Percentiles rank a stretch among this genome's conserved stretches.
phyloP scores from a whole-genome alignment of 2,797 vertebrate genomes.

The Atherinosoma microstoma region DNA sequence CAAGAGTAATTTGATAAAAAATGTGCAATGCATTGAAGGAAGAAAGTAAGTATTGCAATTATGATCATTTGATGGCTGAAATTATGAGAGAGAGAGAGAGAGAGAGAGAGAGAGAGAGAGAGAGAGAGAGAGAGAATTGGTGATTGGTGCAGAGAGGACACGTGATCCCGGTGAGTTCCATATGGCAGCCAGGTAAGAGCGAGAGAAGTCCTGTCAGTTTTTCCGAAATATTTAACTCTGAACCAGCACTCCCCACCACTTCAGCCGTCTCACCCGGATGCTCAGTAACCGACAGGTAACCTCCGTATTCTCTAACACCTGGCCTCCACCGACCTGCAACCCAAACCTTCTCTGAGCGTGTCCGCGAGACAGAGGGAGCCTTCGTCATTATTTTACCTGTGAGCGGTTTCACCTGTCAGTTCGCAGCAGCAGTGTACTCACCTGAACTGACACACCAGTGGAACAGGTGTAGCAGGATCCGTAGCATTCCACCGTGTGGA shows the following conservation, averaged over 20 bases:
- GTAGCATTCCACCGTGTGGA: constrained; percentile 53
- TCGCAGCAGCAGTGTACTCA: not conserved
- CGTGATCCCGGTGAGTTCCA: constrained; percentile 53
- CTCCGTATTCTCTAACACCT: too few species aligned
- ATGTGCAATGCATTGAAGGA: too few species aligned
- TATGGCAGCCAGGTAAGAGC: constrained; percentile 49
- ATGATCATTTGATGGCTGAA: too few species aligned
- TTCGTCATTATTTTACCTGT: not conserved
- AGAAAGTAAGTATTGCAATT: too few species aligned
- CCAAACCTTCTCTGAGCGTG: not conserved
- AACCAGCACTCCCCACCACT: not conserved
- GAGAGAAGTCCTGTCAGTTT: not conserved
- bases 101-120: too few species aligned
- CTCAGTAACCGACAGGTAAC: constrained; percentile 27
- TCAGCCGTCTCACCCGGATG: constrained; percentile 13
- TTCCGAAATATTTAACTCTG: not conserved
- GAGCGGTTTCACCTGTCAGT: constrained; percentile 18
- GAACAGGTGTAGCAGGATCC: constrained; percentile 64
- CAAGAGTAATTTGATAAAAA: too few species aligned
- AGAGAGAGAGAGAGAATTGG: too few species aligned
- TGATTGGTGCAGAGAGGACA: constrained; percentile 59
- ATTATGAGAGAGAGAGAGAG: too few species aligned
- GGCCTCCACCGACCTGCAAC: too few species aligned
- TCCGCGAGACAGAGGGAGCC: too few species aligned
- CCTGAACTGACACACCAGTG: constrained; percentile 25